Evolutionary conservation across 2,888 invertebrate species (phyloP), one percentile per base, ranked within the genome.

Genomic region (Cerastis leucographa): DNA sequence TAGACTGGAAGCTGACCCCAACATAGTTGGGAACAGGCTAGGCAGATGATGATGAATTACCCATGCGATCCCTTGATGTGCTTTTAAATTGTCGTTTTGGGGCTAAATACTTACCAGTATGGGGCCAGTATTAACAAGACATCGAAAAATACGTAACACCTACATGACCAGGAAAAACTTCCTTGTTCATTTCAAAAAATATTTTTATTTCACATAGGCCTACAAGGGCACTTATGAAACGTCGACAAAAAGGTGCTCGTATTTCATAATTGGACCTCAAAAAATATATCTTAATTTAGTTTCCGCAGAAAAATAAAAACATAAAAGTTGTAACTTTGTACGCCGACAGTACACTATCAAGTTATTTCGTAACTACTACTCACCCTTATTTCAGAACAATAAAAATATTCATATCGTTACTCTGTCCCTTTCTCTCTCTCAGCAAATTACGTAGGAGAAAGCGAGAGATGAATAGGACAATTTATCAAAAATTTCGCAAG

Each of bases 381-480:
- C 87, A 85, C 89, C 87, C 88, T 76, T 66, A 75, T 72, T 40
- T 74, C 62, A n/a, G 65, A 62, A 76, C 78, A 88, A 90, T 91
- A 91, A 91, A 90, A 90, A 90, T 89, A 91, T 89, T 89, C 89
- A 89, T 90, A 87, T 83, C 81, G 46, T 44, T 71, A 17, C 29
- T 56, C 64, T 56, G 14, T 87, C 87, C 80, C 79, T 79, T 59
- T 87, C 84, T 69, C 35, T 68, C 79, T 51, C 11, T 40, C 25
- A 19, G 0, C 11, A 73, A 78, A 49, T 51, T 29, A 25, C 35
- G 0, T 42, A 73, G 35, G 80, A 64, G 64, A 44, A 71, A 89
- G 35, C 71, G 85, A 78, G 87, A 87, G 42, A 65, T 17, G 14
- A 0, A 74, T 73, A 77, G 59, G 76, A 73, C 85, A 86, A 91